These are phyloP conservation scores for Caenorhabditis panamensis DNA, from an alignment of 2,888 invertebrate species.

Conservation along the genomic window DNA sequence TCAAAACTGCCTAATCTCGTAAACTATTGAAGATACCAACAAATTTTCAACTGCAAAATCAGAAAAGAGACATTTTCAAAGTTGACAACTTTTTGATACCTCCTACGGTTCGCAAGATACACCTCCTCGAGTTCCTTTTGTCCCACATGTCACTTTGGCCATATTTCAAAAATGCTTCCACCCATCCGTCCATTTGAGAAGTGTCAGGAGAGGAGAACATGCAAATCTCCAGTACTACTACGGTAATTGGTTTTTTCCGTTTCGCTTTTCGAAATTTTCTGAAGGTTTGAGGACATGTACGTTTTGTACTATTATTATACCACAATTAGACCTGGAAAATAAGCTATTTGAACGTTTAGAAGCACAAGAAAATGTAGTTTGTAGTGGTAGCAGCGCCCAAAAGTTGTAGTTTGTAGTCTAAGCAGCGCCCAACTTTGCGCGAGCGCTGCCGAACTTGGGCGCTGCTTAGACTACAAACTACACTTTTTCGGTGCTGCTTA, in stretches of 20 bases:
- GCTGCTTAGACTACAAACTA: too few species aligned
- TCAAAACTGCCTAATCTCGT: too few species aligned
- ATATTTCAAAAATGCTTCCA: constrained; percentile 3
- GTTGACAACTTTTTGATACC: too few species aligned
- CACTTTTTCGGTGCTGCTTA: too few species aligned
- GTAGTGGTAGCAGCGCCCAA: background rate
- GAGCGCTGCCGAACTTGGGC: too few species aligned
- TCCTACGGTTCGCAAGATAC: too few species aligned
- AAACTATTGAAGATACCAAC: too few species aligned
- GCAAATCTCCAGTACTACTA: constrained; percentile 10
- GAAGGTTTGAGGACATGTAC: background rate
- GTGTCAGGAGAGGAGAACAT: background rate
- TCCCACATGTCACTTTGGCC: background rate
- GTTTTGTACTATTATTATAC: background rate
- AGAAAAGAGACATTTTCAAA: background rate
- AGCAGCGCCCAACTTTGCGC: background rate
- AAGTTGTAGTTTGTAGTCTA: too few species aligned
- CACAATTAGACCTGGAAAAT: too few species aligned
- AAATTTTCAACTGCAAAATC: background rate
- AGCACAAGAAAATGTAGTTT: background rate
- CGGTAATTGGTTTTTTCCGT: constrained; percentile 44
- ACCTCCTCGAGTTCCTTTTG: too few species aligned
- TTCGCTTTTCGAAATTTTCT: constrained; percentile 2
- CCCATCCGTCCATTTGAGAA: background rate
- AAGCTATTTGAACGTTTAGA: background rate